Evolutionary conservation across 1,140 invertebrate species (phyloP), one percentile per base, ranked within the genome.

Genomic region (Venustaconcha ellipsiformis): DNA sequence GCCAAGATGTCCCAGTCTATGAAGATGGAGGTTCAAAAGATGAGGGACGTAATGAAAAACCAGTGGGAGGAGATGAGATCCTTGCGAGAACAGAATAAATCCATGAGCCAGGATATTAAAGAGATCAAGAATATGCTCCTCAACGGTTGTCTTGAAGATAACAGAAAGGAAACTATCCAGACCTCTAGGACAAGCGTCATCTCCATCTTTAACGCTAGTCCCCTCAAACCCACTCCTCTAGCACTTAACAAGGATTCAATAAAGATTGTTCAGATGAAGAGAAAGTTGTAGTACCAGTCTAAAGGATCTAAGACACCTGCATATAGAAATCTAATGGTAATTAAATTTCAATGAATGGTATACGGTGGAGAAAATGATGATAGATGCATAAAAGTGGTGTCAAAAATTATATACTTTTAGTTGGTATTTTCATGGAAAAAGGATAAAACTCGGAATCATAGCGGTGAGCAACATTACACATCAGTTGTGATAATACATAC

Each of bases 31-130:
- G 78, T 86, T 12, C 81, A 84, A 64, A 82, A 79, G 23, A 82
- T 84, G 72, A 79, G 83, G n/a, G 82, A 85, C 8, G 79, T 84
- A 12, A 86, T 86, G 84, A 76, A 74, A 57, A 72, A 78, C n/a
- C 83, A 85, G 71, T 83, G 80, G 80, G 72, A 80, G 56, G 83
- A 83, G 70, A 86, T 84, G 82, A 74, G 78, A 26, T 72, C 68
- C 30, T 70, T 86, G 57, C 63, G 83, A 15, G 76, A 82, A 68
- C 84, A 86, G 68, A 84, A 84, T 65, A 60, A 78, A 11, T 60
- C 57, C 63, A 83, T 86, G 80, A 74, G 82, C 48, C 79, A 60
- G 59, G 82, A 84, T 66, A 81, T 83, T 14, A 80, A 81, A 59
- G 82, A 84, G 60, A 85, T 84, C 55, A 76, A 75, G 70, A 78